Conservation (phyloP, 1,140 invertebrate species). For the Nasonia longicornis region DNA sequence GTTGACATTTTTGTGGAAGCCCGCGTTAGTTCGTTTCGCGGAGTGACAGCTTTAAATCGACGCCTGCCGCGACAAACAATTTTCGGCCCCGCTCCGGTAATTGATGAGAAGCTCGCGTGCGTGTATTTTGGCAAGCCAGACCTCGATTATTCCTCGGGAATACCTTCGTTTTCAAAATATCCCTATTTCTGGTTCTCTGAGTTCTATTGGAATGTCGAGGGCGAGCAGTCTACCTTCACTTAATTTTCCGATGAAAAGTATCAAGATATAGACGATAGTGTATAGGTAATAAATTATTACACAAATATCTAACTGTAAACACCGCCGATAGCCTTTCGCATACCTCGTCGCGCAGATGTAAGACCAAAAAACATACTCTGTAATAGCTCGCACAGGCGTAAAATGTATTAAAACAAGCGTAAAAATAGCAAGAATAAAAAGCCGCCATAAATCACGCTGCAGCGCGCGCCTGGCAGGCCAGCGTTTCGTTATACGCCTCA, state of each 20-base stretch:
- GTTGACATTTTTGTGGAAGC: constrained; percentile 38
- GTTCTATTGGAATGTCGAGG: too few species aligned
- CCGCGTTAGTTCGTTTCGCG: constrained; percentile 13
- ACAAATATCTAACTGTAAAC: not conserved
- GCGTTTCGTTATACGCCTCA: not conserved
- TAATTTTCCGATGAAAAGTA: too few species aligned
- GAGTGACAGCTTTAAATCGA: constrained; percentile 33
- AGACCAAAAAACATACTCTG: not conserved
- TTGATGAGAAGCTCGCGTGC: constrained; percentile 3
- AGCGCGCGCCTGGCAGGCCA: not conserved
- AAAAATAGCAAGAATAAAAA: not conserved
- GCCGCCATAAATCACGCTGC: not conserved
- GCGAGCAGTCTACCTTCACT: too few species aligned
- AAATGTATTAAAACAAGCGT: not conserved
- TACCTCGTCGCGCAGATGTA: not conserved
- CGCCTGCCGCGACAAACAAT: constrained; percentile 27
- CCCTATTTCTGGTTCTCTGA: not conserved
- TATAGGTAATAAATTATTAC: not conserved
- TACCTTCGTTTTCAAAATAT: constrained; percentile 33
- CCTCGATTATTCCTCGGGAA: not conserved
- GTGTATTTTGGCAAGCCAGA: not conserved
- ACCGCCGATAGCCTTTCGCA: not conserved
- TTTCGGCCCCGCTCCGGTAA: constrained; percentile 9
- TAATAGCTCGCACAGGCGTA: not conserved
- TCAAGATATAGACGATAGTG: not conserved